Base-by-base conservation (phyloP, 2,888 invertebrate species). In the Cephus nigrinus region DNA sequence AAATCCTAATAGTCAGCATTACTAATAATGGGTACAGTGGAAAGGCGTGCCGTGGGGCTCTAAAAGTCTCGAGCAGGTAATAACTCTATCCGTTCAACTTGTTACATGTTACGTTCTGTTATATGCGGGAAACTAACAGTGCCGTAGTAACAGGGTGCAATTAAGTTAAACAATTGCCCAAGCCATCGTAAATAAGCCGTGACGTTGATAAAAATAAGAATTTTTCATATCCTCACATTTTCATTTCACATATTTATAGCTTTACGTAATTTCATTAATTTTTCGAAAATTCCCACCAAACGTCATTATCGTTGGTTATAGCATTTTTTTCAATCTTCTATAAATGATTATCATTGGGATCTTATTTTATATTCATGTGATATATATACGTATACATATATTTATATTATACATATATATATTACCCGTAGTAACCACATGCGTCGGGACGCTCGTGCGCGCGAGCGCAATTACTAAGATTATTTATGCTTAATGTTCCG, bases 81-180 rank as follows among this genome's bases (percentile, higher is more conserved):
- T 90, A 90, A 90, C 90, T 90, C 88, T 88, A 90, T 90, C 88
- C 86, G 84, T 15, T 76, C 69, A 69, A 55, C 79, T 78, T 76
- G 75, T 79, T 79, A 81, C 80, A 78, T 77, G 78, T 82, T 82
- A 77, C 80, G 82, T 69, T 78, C 83, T 78, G 83, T 84, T 83
- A 83, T 85, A 84, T 80, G 33, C 71, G 86, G 83, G 86, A 87
- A 87, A 85, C 86, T 87, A 86, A 87, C 87, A 85, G 86, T 87
- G 86, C 88, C 86, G 82, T 82, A 86, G 84, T 84, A 87, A 87
- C 88, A 87, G 85, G 86, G 84, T 89, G 88, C 90, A 90, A 90
- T 90, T 89, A 89, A 90, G 88, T 89, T 89, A 88, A 90, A 90
- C 90, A 90, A 90, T 90, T 90, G 89, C 86, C 86, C 82, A 83